phyloP scores from a whole-genome alignment of 2,113 vertebrate genomes.

The Lampris incognitus region DNA sequence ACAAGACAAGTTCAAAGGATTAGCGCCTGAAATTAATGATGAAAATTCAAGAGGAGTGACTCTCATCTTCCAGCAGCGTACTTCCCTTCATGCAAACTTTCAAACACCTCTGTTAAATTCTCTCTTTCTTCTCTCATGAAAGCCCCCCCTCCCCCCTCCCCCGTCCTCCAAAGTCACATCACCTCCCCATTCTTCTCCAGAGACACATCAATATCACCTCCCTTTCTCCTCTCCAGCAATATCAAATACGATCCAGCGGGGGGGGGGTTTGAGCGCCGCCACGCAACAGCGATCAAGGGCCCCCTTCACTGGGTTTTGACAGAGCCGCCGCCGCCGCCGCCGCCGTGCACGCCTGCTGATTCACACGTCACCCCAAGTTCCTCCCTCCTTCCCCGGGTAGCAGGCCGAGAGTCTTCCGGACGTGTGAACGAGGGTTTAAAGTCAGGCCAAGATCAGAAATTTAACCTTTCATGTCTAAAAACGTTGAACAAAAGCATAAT shows the following conservation, averaged over 20 bases:
- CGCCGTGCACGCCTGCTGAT: no score
- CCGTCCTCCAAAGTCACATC: not conserved
- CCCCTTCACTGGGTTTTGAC: slow-evolving; percentile 12
- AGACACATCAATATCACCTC: slow-evolving; percentile 37
- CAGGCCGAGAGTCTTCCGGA: no score
- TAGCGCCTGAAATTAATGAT: slow-evolving; percentile 19
- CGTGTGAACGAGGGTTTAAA: no score
- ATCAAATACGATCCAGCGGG: slow-evolving; percentile 50
- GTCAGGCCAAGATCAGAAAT: no score
- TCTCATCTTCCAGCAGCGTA: slow-evolving; percentile 25
- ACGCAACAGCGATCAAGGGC: slow-evolving; percentile 39
- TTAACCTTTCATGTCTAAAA: no score
- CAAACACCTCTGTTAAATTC: not conserved
- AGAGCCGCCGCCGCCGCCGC: not conserved
- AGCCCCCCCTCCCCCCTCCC: slow-evolving; percentile 15
- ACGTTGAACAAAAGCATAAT: no score
- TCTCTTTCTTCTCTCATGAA: no score
- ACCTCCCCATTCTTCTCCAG: slow-evolving; percentile 20
- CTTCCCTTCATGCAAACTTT: slow-evolving; percentile 33
- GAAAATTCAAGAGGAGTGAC: slow-evolving; percentile 25
- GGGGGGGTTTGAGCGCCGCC: slow-evolving; percentile 42
- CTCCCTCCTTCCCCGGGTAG: no score
- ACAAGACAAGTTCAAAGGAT: slow-evolving; percentile 33
- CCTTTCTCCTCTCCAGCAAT: slow-evolving; percentile 28
- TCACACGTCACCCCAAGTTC: no score